Evolutionary conservation across 1,140 invertebrate species (phyloP), one percentile per base, ranked within the genome.

Genomic region (Phenacoccus solenopsis): DNA sequence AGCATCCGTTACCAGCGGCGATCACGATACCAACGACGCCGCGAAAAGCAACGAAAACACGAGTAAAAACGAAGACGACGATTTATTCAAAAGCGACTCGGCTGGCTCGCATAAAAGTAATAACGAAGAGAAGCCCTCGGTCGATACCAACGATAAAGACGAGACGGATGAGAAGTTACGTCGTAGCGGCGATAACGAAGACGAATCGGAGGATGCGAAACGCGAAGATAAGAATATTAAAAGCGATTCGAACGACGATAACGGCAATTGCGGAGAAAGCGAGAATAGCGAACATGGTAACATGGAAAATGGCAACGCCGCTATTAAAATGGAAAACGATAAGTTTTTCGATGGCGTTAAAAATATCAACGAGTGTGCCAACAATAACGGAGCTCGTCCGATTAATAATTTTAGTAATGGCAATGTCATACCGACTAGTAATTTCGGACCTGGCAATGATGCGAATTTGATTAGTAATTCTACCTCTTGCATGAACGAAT

Each of bases 261-360:
- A 10, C 5, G 30, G 5, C 4, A 49, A 49, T 49, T 49, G 5
- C 5, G 12, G 2, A 3, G 38, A 49, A 9, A 16, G 12, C 16
- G 38, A 49, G 16, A 49, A 49, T n/a, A n/a, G 3, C 16, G 38
- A 49, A 5, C 12, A 49, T 49, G 12, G 38, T 49, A 49, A n/a
- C 16, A 49, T 16, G 16, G 38, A 49, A 49, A 49, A 49, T n/a
- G 38, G 16, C 20, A 49, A 16, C 16, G 4, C 38, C 20, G 20
- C 38, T 49, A 49, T 49, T 49, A 64, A 64, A 24, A 10, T 64
- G 3, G 59, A 64, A 64, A 22, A 5, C 4, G 59, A 64, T 16
- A 10, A 64, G 25, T 64, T 64, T 27, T 64, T 64, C 59, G 59
- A 64, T 22, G 59, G 59, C 21, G 59, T 49, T 2, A 49, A 64